Evolutionary conservation across 2,797 vertebrate genomes (phyloP).

Genomic region (Erpetoichthys calabaricus): DNA sequence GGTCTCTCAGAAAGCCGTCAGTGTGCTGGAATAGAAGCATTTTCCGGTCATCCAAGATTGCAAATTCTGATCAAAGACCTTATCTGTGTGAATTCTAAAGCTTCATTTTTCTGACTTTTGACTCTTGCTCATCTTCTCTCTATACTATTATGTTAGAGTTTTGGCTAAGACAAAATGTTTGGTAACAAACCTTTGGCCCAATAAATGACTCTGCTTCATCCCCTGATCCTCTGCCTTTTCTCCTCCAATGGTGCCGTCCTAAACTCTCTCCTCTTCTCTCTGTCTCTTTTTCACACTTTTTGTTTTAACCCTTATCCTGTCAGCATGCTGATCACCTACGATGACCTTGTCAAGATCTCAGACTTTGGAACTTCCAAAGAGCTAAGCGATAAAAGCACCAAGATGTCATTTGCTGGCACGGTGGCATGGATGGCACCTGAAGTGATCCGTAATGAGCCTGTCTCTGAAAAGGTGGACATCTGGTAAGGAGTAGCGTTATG

Average conservation of each 20-base stretch:
- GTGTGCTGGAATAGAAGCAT: too few relatives aligned
- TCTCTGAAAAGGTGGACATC: slow-evolving; percentile 95
- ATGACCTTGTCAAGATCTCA: slow-evolving; percentile 93
- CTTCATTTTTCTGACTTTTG: too few relatives aligned
- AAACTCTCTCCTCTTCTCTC: background rate
- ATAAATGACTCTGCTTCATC: too few relatives aligned
- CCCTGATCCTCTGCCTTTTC: background rate
- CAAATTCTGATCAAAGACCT: too few relatives aligned
- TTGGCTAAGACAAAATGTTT: too few relatives aligned
- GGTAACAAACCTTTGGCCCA: too few relatives aligned
- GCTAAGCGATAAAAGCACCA: slow-evolving; percentile 91
- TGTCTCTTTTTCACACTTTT: slow-evolving; percentile 26
- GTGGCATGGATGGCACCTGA: slow-evolving; percentile 98
- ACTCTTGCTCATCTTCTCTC: too few relatives aligned
- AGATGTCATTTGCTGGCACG: slow-evolving; percentile 94
- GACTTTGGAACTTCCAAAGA: slow-evolving; percentile 95
- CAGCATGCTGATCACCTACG: slow-evolving; percentile 93
- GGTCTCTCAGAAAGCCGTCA: too few relatives aligned
- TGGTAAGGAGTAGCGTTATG: slow-evolving; percentile 51
- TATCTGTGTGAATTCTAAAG: too few relatives aligned
- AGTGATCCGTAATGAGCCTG: slow-evolving; percentile 90
- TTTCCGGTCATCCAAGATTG: too few relatives aligned
- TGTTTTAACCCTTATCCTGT: slow-evolving; percentile 5
- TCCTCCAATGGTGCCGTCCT: background rate
- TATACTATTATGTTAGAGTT: too few relatives aligned